Base-by-base conservation (phyloP, 2,888 invertebrate species). In the Drosophila seclusa region DNA sequence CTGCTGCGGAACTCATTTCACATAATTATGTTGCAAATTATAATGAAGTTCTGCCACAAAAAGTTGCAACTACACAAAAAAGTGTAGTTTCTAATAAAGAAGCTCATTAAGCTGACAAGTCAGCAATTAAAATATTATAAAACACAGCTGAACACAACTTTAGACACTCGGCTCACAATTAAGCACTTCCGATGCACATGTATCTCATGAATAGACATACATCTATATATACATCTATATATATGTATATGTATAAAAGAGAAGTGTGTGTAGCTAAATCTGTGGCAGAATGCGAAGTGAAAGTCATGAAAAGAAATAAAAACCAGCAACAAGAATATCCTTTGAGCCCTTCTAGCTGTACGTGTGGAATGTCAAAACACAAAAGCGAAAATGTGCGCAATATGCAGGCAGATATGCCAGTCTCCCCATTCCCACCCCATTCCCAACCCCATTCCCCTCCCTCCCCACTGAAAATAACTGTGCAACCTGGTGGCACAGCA, bases 251-350 rank as follows among this genome's bases (percentile, higher is more conserved):
- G 2, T 31, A 8, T 29, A 31, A 11, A 32, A 1, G 32, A 32
- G 32, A 32, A 32, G 32, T 53, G 62, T 60, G 64, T 45, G 27
- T 62, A 53, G 50, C 36, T 45, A 45, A 73, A 78, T 78, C 73
- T 77, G 69, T 77, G 78, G 63, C 77, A 77, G 69, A 73, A 68
- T 68, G 78, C 63, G 73, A 67, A 84, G 77, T 77, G 78, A 86
- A 80, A 80, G 76, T 78, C 76, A 54, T 69, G 70, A 65, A 72
- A 68, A 55, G 54, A 78, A 65, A 62, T 50, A 52, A 18, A 21
- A 65, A 13, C 61, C 50, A 61, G 18, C 60, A 24, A 69, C 42
- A 49, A 42, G 40, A 32, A 11, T 32, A 48, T 24, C 66, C 31
- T 36, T 49, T 40, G 16, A 52, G 45, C 49, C 58, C 21, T 59